Conservation (phyloP, 2,113 vertebrate species). For the Micronycteris hirsuta region DNA sequence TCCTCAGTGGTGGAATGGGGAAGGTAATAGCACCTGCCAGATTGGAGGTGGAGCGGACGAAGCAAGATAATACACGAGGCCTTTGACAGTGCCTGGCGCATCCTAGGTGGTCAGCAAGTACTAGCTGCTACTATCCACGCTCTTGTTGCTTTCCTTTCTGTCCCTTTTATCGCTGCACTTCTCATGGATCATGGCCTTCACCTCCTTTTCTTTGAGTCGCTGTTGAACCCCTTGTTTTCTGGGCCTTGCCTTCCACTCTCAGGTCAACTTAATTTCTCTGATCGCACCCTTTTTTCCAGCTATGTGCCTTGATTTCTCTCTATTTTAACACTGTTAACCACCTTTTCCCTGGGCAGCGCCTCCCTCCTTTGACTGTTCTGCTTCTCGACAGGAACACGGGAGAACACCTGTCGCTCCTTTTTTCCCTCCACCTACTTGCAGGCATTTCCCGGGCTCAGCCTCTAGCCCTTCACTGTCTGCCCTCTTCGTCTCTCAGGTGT, state of each 20-base stretch:
- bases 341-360: background rate
- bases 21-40: background rate
- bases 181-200: background rate
- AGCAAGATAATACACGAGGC: background rate
- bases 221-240: constrained; percentile 2
- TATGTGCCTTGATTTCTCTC: background rate
- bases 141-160: background rate
- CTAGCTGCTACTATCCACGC: background rate
- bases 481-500: background rate
- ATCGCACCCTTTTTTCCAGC: background rate
- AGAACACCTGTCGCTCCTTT: background rate
- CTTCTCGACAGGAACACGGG: background rate
- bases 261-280: background rate
- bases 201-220: background rate
- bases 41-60: too few relatives aligned
- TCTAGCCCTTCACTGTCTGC: background rate
- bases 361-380: background rate
- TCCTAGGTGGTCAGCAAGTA: background rate
- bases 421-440: background rate
- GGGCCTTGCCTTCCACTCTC: background rate
- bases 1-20: background rate
- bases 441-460: background rate
- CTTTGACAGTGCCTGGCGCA: background rate
- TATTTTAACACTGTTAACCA: background rate
- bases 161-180: background rate